phyloP scores from a whole-genome alignment of 2,113 vertebrate genomes.

The Petromus typicus region DNA sequence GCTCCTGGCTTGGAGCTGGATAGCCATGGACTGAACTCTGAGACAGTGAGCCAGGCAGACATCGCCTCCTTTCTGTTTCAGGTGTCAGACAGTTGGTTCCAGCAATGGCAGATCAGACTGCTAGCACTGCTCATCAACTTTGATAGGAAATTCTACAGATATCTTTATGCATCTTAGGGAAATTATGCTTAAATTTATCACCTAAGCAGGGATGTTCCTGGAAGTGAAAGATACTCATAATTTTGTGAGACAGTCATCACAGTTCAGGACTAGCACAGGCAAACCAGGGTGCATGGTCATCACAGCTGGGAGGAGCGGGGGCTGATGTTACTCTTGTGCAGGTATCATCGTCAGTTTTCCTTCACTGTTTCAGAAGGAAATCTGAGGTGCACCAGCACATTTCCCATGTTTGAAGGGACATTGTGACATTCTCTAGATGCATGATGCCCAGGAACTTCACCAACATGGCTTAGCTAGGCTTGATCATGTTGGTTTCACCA shows the following conservation, averaged over 20 bases:
- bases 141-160: neutral
- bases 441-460: neutral
- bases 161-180: neutral
- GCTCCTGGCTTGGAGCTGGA: neutral
- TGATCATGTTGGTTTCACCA: neutral
- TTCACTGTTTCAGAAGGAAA: neutral
- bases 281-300: neutral
- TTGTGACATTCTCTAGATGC: neutral
- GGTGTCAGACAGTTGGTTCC: neutral
- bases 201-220: neutral
- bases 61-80: neutral
- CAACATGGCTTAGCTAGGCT: neutral
- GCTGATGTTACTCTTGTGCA: neutral
- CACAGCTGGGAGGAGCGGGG: neutral
- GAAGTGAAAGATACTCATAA: neutral
- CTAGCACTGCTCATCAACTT: neutral
- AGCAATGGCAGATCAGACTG: neutral
- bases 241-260: neutral
- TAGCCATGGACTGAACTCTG: neutral
- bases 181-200: neutral
- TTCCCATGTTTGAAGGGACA: neutral
- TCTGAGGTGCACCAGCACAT: neutral
- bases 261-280: neutral
- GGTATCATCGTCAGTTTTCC: too few species aligned
- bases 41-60: neutral